A percentile compares a stretch with the other conserved stretches of the same genome.
phyloP scores from a whole-genome alignment of 2,888 invertebrate species.

The Globia sparganii region DNA sequence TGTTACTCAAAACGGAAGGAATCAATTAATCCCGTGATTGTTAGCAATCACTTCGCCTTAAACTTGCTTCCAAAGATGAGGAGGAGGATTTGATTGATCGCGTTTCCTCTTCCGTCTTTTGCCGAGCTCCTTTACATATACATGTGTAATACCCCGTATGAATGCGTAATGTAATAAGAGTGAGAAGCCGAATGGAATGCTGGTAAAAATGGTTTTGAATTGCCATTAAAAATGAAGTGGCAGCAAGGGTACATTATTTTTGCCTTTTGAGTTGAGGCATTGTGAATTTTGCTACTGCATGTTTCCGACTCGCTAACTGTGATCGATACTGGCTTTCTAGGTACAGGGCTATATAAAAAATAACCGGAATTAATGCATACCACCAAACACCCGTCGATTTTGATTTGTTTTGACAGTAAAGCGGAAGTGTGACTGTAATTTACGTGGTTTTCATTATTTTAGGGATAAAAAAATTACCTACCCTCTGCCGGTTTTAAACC shows the following conservation, averaged over 20 bases:
- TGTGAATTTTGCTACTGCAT: neutral
- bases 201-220: constrained; percentile 27
- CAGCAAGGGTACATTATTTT: neutral
- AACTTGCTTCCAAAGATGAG: constrained; percentile 40
- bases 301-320: neutral
- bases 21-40: constrained; percentile 65
- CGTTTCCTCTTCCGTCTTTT: constrained; percentile 30
- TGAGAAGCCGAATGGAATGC: constrained; percentile 24
- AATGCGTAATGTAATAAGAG: constrained; percentile 49
- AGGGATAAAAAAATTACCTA: no score
- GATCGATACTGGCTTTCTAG: neutral
- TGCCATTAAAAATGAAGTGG: constrained; percentile 20
- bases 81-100: constrained; percentile 61
- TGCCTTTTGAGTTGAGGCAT: neutral
- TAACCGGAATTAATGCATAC: no score
- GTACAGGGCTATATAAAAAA: neutral
- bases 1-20: constrained; percentile 48
- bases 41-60: constrained; percentile 46
- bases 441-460: no score
- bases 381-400: no score
- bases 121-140: constrained; percentile 21
- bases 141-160: constrained; percentile 35
- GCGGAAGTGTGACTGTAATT: no score
- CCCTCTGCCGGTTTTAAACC: no score
- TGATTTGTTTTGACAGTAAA: no score